A percentile compares a stretch with the other conserved stretches of the same genome.
phyloP scores from a whole-genome alignment of 2,113 vertebrate genomes.

The Ceyx cyanopectus region DNA sequence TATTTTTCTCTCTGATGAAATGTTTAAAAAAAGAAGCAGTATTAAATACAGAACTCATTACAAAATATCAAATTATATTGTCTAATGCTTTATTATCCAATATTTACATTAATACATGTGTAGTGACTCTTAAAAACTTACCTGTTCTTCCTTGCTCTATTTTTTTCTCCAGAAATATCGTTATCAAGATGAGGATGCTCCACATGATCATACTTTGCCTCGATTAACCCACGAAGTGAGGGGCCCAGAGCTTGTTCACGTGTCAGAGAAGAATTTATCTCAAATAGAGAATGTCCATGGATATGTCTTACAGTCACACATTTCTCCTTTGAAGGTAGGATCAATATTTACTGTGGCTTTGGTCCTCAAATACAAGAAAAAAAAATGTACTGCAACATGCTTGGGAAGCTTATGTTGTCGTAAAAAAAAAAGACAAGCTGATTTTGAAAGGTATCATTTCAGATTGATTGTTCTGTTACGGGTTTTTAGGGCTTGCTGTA shows the following conservation, averaged over 20 bases:
- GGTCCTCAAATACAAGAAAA: not conserved
- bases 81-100: not conserved
- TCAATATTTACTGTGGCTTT: not conserved
- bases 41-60: not conserved
- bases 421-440: not conserved
- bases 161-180: constrained; percentile 85
- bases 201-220: constrained; percentile 91
- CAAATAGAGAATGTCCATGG: constrained; percentile 98
- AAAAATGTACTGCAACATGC: rapidly evolving
- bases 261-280: constrained; percentile 96
- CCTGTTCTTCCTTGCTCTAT: not conserved
- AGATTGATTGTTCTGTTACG: not conserved
- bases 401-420: not conserved
- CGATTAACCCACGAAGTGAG: constrained; percentile 89
- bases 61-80: rapidly evolving
- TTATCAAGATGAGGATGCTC: constrained; percentile 93
- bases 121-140: not conserved
- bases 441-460: not conserved
- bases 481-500: not conserved
- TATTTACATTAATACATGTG: not conserved
- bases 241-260: constrained; percentile 93
- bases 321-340: constrained; percentile 94
- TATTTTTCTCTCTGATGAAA: not conserved
- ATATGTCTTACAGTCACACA: constrained; percentile 94
- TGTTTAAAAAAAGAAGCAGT: not conserved